phyloP scores from a whole-genome alignment of 2,797 vertebrate species.

The Poecile montanus region DNA sequence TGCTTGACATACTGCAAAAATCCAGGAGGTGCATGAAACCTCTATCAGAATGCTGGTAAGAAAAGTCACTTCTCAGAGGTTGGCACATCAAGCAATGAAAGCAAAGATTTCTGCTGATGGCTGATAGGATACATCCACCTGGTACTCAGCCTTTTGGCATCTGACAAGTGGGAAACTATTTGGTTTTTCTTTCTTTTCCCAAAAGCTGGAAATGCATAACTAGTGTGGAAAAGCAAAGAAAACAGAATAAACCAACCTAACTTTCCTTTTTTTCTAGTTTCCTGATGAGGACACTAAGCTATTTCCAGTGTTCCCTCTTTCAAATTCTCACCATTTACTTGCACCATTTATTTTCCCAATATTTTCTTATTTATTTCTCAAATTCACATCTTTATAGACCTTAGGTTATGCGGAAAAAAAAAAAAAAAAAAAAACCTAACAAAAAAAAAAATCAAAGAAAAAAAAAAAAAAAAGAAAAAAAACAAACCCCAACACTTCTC shows the following conservation, averaged over 20 bases:
- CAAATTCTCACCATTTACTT: not conserved
- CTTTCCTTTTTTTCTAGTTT: not conserved
- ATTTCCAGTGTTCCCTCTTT: not conserved
- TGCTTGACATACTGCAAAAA: not conserved
- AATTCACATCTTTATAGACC: not conserved
- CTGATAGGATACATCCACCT: not conserved
- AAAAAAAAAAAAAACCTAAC: too few relatives aligned
- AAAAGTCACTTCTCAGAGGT: not conserved
- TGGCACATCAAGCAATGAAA: not conserved
- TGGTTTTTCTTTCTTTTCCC: not conserved
- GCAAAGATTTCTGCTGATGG: not conserved
- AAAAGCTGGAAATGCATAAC: rapidly evolving
- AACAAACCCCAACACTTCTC: not conserved
- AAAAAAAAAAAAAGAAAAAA: not conserved
- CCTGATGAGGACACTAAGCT: not conserved
- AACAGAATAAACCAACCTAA: not conserved
- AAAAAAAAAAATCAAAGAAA: too few relatives aligned
- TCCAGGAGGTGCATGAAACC: not conserved
- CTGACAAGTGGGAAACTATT: not conserved
- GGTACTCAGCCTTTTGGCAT: not conserved
- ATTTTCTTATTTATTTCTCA: not conserved
- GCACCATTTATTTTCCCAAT: not conserved
- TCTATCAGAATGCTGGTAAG: not conserved
- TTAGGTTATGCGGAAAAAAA: not conserved
- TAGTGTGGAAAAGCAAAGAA: not conserved